Percentiles rank a stretch among this genome's conserved stretches.
Evolutionary conservation across 2,888 invertebrate genomes (phyloP).

Genomic region (Sclerodermus sp.): DNA sequence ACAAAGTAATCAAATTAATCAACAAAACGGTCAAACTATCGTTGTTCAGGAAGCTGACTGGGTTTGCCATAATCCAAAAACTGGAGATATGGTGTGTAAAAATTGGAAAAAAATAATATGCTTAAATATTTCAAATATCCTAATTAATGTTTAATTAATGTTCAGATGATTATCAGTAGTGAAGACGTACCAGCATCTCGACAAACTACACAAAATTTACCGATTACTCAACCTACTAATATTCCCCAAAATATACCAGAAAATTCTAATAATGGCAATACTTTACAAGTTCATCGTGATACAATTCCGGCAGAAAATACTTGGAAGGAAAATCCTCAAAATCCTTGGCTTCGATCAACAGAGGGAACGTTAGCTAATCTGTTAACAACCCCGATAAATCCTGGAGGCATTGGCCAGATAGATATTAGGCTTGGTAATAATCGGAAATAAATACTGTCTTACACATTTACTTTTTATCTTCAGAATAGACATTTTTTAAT

Average conservation of each 20-base stretch:
- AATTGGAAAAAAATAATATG: not conserved
- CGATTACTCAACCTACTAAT: not conserved
- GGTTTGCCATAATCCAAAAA: slow-evolving; percentile 32
- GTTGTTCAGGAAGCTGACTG: slow-evolving; percentile 20
- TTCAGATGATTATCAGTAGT: slow-evolving; percentile 27
- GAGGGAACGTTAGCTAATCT: not conserved
- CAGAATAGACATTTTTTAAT: too few species aligned
- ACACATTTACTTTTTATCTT: too few species aligned
- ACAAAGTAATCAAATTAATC: slow-evolving; percentile 4
- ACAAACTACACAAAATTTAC: not conserved
- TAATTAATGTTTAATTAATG: not conserved
- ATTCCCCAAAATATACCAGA: too few species aligned
- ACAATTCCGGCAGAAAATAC: too few species aligned
- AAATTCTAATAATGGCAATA: too few species aligned
- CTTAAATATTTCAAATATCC: not conserved
- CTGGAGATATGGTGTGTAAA: slow-evolving; percentile 29
- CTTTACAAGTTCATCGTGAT: too few species aligned
- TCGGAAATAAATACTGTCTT: not conserved
- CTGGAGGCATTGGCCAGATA: slow-evolving; percentile 14
- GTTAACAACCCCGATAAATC: not conserved
- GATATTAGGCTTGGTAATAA: slow-evolving; percentile 3
- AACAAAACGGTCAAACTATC: not conserved
- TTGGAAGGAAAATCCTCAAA: not conserved
- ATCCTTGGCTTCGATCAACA: not conserved
- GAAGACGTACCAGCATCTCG: slow-evolving; percentile 6